Percentiles rank a stretch among this genome's conserved stretches.
Evolutionary conservation across 1,140 invertebrate species (phyloP).

Genomic region (Phymastichus coffea): DNA sequence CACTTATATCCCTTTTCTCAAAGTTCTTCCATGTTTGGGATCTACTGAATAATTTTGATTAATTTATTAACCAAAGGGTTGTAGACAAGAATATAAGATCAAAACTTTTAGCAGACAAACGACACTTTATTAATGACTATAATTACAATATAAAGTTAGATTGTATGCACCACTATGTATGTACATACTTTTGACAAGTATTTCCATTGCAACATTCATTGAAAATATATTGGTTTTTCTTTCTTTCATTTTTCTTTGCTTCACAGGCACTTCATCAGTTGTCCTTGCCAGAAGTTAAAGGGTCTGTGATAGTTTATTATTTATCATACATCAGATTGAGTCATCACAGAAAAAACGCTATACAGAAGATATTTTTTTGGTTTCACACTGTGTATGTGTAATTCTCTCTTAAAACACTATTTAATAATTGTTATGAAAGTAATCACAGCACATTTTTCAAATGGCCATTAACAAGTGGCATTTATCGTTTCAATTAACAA

Average conservation of each 20-base stretch:
- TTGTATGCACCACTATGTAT: slow-evolving; percentile 31
- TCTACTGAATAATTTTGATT: neutral
- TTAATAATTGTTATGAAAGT: slow-evolving; percentile 18
- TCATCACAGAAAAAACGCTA: slow-evolving; percentile 33
- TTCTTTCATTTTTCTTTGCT: slow-evolving; percentile 33
- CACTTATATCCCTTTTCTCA: neutral
- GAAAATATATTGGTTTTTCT: slow-evolving; percentile 34
- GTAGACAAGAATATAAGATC: neutral
- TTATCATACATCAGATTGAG: slow-evolving; percentile 26
- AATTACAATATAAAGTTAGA: slow-evolving; percentile 41
- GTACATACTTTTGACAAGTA: slow-evolving; percentile 35
- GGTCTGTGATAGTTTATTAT: slow-evolving; percentile 35
- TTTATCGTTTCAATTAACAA: neutral
- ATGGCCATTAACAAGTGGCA: slow-evolving; percentile 23
- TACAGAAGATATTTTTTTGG: slow-evolving; percentile 19
- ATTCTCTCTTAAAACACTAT: slow-evolving; percentile 17
- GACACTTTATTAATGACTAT: slow-evolving; percentile 45
- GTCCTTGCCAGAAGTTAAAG: slow-evolving; percentile 33
- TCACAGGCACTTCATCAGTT: slow-evolving; percentile 47
- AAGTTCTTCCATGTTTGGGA: neutral
- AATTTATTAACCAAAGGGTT: too few species aligned
- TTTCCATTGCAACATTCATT: slow-evolving; percentile 42
- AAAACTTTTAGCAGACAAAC: slow-evolving; percentile 34
- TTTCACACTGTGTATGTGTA: slow-evolving; percentile 12
- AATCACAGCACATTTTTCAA: slow-evolving; percentile 29